Base-by-base conservation (phyloP, 1,140 invertebrate species). In the Philopotamus ludificatus region DNA sequence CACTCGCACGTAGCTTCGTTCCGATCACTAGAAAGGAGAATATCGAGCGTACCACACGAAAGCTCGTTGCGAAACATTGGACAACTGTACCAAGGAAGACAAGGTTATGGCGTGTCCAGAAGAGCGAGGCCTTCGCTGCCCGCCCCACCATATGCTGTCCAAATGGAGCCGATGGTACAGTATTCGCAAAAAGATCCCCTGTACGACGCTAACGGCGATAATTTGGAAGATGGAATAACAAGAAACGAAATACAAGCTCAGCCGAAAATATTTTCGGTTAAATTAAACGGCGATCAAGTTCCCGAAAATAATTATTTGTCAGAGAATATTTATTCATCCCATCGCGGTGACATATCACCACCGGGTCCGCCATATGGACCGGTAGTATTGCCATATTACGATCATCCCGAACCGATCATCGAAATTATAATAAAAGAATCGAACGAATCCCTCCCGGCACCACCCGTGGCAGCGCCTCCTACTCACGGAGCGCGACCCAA, bases 381-480 rank as follows among this genome's bases (percentile, higher is more conserved):
- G 65, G 79, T 83, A 54, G 72, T 75, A 45, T 83, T 83, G 4
- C 84, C 89, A 62, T 89, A 91, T 72, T 78, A 85, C 7, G 87
- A 89, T 68, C 88, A 90, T 59, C 91, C 91, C 0, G 92, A 94
- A 73, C 92, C 92, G 10, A 94, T 94, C 47, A 94, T 94, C 64
- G 92, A 94, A 77, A 94, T 93, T 66, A 94, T 94, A 57, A 93
- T 94, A 51, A 92, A 92, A 73, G 92, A 94, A 76, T 92, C 90
- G 0, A 93, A 94, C 73, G 89, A 92, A 69, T 84, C 88, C 0
- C 73, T 92, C 2, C 88, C 91, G 0, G 81, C 86, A 2, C 84
- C 86, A n/a, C 85, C 83, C 0, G 80, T 82, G 0, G 76, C 82
- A 3, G 78, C 82, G 1, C 74, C 82, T 23, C 78, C 82, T 0